Evolutionary conservation across 2,113 vertebrate species (phyloP).

Genomic region (Benitochromis conjunctus): DNA sequence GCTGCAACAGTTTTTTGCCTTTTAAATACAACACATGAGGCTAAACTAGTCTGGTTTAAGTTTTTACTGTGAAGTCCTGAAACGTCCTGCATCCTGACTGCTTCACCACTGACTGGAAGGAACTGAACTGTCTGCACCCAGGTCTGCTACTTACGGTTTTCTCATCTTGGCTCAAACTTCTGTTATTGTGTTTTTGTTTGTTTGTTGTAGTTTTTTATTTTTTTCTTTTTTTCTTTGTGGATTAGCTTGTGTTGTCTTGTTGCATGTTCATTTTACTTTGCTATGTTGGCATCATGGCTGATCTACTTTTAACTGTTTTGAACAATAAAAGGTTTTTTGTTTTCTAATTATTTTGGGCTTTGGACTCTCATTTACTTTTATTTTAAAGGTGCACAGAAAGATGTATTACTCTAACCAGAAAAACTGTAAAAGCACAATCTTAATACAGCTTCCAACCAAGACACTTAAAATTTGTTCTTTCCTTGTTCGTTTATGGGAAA

Average conservation of each 20-base stretch:
- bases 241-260: constrained; percentile 45
- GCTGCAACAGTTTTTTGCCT: not conserved
- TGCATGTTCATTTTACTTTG: constrained; percentile 56
- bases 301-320: constrained; percentile 46
- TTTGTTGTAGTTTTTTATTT: too few relatives aligned
- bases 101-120: not conserved
- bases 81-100: not conserved
- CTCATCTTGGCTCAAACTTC: constrained; percentile 22
- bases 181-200: not conserved
- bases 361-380: not conserved
- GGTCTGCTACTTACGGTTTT: constrained; percentile 39
- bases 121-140: not conserved
- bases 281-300: constrained; percentile 27
- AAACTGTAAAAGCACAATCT: not conserved
- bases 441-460: not conserved
- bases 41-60: not conserved
- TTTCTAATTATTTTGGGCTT: constrained; percentile 30
- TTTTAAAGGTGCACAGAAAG: not conserved
- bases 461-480: not conserved
- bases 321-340: constrained; percentile 62
- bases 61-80: not conserved
- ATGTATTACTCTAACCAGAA: not conserved
- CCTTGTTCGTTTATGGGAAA: too few relatives aligned
- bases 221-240: constrained; percentile 35
- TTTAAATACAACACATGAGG: not conserved